A percentile compares a stretch with the other conserved stretches of the same genome.
These are phyloP conservation scores for Symphodus melops DNA, from an alignment of 2,113 vertebrate genomes.

Conservation along the genomic window DNA sequence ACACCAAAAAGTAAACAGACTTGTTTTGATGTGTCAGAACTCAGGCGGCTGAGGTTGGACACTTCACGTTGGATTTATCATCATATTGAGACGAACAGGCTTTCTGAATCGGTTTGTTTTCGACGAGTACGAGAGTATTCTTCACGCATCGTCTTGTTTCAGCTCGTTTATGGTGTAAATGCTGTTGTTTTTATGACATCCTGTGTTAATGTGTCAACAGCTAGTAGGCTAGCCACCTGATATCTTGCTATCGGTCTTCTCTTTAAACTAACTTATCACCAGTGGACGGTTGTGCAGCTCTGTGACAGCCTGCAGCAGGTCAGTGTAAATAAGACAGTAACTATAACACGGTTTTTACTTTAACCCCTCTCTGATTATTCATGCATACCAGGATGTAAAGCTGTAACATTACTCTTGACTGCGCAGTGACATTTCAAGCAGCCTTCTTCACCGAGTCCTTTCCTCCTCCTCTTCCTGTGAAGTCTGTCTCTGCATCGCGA, in stretches of 20 bases:
- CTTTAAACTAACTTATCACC: slow-evolving; percentile 5
- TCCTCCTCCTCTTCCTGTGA: background rate
- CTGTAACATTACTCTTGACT: slow-evolving; percentile 2
- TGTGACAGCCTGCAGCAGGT: background rate
- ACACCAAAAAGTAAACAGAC: slow-evolving; percentile 65
- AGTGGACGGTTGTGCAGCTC: background rate
- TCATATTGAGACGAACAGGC: background rate
- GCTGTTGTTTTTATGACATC: background rate
- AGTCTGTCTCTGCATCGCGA: background rate
- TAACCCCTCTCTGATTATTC: background rate
- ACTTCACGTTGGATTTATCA: background rate
- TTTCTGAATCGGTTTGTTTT: background rate
- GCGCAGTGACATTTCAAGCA: background rate
- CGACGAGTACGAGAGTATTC: background rate
- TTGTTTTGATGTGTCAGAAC: slow-evolving; percentile 66
- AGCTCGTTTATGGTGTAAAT: background rate
- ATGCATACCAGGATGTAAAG: background rate
- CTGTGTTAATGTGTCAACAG: slow-evolving; percentile 1
- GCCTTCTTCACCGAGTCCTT: background rate
- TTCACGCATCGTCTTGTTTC: background rate
- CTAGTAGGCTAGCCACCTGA: slow-evolving; percentile 29
- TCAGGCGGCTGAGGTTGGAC: background rate
- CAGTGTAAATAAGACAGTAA: too few relatives aligned
- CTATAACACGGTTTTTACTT: background rate
- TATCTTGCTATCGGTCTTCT: slow-evolving; percentile 6